Evolutionary conservation across 2,797 vertebrate genomes (phyloP).

Genomic region (Falco berigora): DNA sequence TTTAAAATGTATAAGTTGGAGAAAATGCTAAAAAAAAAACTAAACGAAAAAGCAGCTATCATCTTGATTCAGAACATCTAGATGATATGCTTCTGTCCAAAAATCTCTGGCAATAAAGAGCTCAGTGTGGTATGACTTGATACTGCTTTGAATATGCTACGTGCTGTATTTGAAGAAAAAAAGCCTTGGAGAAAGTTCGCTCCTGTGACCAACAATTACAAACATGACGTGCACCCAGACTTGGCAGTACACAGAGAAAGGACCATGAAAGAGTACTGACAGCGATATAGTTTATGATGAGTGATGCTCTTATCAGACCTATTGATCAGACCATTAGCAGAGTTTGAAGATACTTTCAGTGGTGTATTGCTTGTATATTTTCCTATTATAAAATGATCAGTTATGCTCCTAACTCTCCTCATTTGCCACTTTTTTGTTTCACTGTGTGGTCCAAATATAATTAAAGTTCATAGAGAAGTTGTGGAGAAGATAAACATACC

Average conservation of each 20-base stretch:
- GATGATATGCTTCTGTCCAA: slow-evolving; percentile 34
- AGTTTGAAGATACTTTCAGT: background rate
- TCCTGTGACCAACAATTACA: background rate
- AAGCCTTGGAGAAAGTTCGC: background rate
- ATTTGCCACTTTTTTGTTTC: slow-evolving; percentile 14
- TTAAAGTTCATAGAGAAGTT: background rate
- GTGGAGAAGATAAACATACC: background rate
- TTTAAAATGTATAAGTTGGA: slow-evolving; percentile 25
- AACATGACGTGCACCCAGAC: background rate
- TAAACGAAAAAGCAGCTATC: background rate
- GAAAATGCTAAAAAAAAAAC: background rate
- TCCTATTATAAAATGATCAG: slow-evolving; percentile 4
- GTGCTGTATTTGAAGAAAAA: background rate
- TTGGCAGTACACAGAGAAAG: background rate
- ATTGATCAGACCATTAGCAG: background rate
- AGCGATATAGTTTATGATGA: background rate
- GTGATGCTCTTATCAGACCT: background rate
- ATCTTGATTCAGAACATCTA: slow-evolving; percentile 57
- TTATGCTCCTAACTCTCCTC: slow-evolving; percentile 2
- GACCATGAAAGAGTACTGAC: background rate
- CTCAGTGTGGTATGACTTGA: slow-evolving; percentile 52
- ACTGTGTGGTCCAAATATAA: background rate
- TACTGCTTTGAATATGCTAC: background rate
- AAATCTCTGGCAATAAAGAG: slow-evolving; percentile 62
- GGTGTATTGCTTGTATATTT: background rate